Evolutionary conservation across 2,113 vertebrate genomes (phyloP).

Genomic region (Gambusia holbrooki): DNA sequence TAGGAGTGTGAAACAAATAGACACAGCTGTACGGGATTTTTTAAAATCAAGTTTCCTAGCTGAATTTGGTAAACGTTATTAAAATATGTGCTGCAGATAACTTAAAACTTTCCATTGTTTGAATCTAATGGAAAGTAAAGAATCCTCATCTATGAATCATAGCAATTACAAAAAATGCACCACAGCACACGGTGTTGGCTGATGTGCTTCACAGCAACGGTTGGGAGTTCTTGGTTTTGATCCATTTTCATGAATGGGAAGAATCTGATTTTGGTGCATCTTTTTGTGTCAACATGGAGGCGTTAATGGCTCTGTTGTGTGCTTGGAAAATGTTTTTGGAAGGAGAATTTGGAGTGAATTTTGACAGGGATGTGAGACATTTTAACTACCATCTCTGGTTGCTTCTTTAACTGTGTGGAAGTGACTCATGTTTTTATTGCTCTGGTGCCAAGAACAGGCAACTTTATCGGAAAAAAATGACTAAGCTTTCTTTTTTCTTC

Average conservation of each 20-base stretch:
- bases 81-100: neutral
- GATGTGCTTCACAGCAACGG: neutral
- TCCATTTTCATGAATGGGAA: neutral
- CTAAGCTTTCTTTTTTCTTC: neutral
- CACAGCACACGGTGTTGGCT: neutral
- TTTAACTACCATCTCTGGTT: neutral
- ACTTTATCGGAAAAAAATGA: conserved; percentile 3
- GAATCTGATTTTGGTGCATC: neutral
- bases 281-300: neutral
- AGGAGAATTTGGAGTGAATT: neutral
- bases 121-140: too few relatives aligned
- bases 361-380: neutral
- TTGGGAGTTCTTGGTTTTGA: neutral
- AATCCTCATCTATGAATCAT: neutral
- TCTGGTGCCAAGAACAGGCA: conserved; percentile 18
- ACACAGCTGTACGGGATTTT: neutral
- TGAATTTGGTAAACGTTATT: neutral
- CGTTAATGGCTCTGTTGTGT: neutral
- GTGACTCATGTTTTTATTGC: conserved; percentile 24
- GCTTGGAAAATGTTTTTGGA: neutral
- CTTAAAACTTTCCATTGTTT: neutral
- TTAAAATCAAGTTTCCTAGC: neutral
- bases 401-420: conserved; percentile 26
- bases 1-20: neutral
- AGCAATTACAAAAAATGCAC: neutral